Conservation (phyloP, 2,797 vertebrate species). For the Rhynchonycteris naso region DNA sequence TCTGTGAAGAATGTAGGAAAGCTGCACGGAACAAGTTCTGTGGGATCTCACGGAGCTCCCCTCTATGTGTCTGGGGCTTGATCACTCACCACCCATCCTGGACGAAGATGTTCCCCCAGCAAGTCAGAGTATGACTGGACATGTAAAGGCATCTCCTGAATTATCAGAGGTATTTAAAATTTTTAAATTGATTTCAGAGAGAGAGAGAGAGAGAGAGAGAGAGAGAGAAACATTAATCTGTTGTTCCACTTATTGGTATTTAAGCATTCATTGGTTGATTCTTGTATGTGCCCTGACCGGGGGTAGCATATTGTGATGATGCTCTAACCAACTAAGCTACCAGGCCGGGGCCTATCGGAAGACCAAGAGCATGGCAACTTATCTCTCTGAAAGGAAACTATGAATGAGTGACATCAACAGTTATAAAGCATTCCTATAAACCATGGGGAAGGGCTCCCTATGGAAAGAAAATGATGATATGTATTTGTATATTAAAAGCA, state of each 20-base stretch:
- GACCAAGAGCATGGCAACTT: background rate
- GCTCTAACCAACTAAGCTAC: too few relatives aligned
- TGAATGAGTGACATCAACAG: background rate
- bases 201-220: too few relatives aligned
- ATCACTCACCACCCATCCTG: background rate
- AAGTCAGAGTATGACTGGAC: background rate
- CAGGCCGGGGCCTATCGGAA: too few relatives aligned
- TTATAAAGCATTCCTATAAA: background rate
- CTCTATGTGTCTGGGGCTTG: background rate
- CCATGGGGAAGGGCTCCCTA: background rate
- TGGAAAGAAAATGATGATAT: background rate
- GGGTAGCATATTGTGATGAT: too few relatives aligned
- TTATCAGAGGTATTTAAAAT: background rate
- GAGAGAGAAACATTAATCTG: too few relatives aligned
- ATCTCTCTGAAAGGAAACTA: background rate
- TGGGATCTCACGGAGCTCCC: background rate
- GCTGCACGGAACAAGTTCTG: background rate
- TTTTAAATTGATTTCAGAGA: too few relatives aligned
- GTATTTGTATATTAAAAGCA: background rate
- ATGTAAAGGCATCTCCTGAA: background rate
- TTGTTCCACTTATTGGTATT: too few relatives aligned
- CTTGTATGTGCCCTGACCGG: too few relatives aligned
- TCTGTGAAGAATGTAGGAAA: background rate
- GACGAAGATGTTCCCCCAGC: background rate
- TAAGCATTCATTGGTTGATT: too few relatives aligned